These are phyloP conservation scores for Sardina pilchardus DNA, from an alignment of 2,113 vertebrate genomes.

Conservation along the genomic window DNA sequence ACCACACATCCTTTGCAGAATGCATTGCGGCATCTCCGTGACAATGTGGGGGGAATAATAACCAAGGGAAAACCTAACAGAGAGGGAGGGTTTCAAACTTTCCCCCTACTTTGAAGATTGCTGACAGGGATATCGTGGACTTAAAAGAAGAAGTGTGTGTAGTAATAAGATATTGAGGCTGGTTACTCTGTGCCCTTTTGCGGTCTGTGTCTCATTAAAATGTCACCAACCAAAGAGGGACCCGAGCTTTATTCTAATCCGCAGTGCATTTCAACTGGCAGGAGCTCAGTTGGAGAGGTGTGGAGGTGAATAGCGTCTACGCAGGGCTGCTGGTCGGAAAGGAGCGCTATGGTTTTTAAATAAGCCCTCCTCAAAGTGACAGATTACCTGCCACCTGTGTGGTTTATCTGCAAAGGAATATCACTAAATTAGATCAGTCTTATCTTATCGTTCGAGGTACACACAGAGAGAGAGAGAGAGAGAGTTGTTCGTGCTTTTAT, in stretches of 20 bases:
- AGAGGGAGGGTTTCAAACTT: background rate
- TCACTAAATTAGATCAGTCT: slow-evolving; percentile 15
- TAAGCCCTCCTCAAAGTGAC: background rate
- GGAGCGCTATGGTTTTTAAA: background rate
- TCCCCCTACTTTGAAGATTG: background rate
- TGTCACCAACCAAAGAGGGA: background rate
- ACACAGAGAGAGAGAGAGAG: background rate
- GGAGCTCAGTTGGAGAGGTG: background rate
- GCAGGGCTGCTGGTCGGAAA: background rate
- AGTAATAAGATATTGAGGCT: background rate
- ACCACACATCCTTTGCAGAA: background rate
- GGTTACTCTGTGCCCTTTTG: background rate
- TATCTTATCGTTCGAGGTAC: background rate
- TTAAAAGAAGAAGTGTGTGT: background rate
- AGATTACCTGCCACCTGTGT: background rate
- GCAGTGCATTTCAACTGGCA: background rate
- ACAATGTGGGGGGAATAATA: background rate
- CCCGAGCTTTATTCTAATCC: background rate
- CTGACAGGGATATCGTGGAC: background rate
- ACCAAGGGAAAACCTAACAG: background rate
- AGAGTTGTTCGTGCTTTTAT: background rate
- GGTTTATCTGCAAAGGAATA: background rate
- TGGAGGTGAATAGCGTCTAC: background rate
- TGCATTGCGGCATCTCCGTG: background rate
- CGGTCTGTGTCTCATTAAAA: background rate